Base-by-base conservation (phyloP, 2,888 invertebrate species). In the Idaea dimidiata region DNA sequence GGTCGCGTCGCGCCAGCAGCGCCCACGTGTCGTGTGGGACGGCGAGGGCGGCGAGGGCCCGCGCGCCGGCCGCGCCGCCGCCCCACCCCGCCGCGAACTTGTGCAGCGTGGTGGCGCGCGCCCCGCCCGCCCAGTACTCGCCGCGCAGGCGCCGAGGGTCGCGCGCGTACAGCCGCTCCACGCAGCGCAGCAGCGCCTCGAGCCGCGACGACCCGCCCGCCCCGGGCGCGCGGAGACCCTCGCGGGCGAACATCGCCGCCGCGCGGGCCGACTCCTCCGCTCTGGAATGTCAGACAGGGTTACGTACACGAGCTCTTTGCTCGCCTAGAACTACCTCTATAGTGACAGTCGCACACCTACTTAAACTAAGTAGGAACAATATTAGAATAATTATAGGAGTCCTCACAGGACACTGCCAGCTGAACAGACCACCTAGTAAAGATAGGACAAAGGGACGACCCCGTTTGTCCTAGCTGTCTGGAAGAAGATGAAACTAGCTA, bases 71-170 rank as follows among this genome's bases (percentile, higher is more conserved):
- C 97, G 96, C 67, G 98, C 92, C 80, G 97, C 93, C 97, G 58
- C 98, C 97, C 57, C 98, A 96, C 68, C 97, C 93, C 0, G 97
- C 94, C 53, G 99, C 95, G 87, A 99, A 98, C 91, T 98, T 99
- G 89, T 96, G 97, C 54, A 99, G 89, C 0, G 96, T 95, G 6
- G 97, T 96, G 61, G 97, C 95, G 62, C 96, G 93, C 94, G 67
- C 87, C 87, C 6, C 16, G 14, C 6, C 62, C 43, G 94, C 94
- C 98, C 98, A 99, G 89, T 96, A 98, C 75, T 97, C 97, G 75
- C 95, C 86, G 16, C 96, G 95, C 61, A 97, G 93, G 16, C 95
- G 94, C 0, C 95, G 89, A 17, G 95, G 95, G 88, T 98, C 97
- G 64, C 94, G 93, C 55, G 93, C 90, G 86, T 99, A 98, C 59